Conservation (phyloP, 2,888 invertebrate species). For the Leptinotarsa juncta region DNA sequence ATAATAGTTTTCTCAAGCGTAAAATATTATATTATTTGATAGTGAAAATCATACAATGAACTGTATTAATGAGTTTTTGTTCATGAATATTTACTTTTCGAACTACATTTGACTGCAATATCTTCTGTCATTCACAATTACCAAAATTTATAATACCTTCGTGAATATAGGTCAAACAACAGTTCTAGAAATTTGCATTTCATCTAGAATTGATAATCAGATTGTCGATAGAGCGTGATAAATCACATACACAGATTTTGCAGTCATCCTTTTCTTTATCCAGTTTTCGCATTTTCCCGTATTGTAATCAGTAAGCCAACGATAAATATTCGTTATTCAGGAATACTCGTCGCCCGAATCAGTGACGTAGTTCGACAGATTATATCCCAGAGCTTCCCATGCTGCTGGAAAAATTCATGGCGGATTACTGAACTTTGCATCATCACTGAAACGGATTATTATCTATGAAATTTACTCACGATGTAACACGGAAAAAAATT, state of each 20-base stretch:
- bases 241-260: constrained; percentile 41
- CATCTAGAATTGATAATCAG: constrained; percentile 34
- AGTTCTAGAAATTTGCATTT: constrained; percentile 32
- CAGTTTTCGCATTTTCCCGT: constrained; percentile 37
- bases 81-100: neutral
- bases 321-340: constrained; percentile 41
- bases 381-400: neutral
- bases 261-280: constrained; percentile 39
- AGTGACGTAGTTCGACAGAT: constrained; percentile 14
- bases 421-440: no score
- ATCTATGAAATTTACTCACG: no score
- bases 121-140: neutral
- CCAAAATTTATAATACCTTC: neutral
- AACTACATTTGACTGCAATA: neutral
- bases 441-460: no score
- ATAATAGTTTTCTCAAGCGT: no score
- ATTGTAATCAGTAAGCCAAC: constrained; percentile 37
- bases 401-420: neutral
- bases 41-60: no score
- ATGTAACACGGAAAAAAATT: no score
- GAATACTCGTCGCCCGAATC: constrained; percentile 25
- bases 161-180: constrained; percentile 8
- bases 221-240: constrained; percentile 33
- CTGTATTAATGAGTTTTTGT: no score
- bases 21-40: no score